A percentile compares a stretch with the other conserved stretches of the same genome.
phyloP scores from a whole-genome alignment of 2,113 vertebrate species.

The Actenoides lindsayi region DNA sequence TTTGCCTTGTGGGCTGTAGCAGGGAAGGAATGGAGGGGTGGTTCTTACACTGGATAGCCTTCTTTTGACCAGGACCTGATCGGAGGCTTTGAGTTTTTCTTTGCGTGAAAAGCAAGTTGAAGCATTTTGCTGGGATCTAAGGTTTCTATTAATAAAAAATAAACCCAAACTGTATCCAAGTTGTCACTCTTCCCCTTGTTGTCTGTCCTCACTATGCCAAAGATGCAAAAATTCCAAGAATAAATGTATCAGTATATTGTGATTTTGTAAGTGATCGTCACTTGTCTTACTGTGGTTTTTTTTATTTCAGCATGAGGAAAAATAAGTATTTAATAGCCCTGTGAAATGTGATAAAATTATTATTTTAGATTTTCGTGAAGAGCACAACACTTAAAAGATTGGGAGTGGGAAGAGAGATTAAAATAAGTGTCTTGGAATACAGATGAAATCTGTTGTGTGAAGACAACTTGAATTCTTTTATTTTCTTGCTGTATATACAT shows the following conservation, averaged over 20 bases:
- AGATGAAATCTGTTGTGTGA: constrained; percentile 22
- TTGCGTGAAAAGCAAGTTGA: neutral
- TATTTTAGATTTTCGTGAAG: neutral
- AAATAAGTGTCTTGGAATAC: neutral
- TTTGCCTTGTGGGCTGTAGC: neutral
- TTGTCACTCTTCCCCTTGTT: neutral
- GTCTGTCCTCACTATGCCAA: neutral
- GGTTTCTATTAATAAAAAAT: neutral
- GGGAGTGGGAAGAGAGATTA: constrained; percentile 31
- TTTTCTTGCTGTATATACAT: neutral
- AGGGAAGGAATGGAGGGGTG: neutral
- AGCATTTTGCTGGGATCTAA: neutral
- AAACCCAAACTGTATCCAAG: neutral
- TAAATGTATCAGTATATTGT: neutral
- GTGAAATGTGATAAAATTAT: neutral
- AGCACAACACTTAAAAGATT: neutral
- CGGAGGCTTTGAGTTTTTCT: neutral
- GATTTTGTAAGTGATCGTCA: neutral
- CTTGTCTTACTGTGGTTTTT: neutral
- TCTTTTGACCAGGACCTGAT: neutral
- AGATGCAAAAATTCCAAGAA: neutral
- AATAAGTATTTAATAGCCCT: neutral
- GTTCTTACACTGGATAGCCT: neutral
- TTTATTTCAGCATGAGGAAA: neutral
- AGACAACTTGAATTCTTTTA: neutral